Base-by-base conservation (phyloP, 2,888 invertebrate species). In the Trachelus tabidus region DNA sequence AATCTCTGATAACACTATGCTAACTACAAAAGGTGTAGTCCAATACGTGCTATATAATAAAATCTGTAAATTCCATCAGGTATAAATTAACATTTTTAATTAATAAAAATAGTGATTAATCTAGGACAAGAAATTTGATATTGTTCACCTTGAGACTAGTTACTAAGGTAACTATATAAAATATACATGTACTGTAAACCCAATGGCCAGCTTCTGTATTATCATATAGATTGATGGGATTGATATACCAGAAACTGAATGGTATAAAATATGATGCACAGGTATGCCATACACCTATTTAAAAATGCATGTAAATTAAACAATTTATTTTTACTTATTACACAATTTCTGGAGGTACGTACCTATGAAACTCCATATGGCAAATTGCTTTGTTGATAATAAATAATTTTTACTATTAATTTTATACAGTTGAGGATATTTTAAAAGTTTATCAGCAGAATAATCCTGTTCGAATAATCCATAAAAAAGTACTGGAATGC, bases 401-500 rank as follows among this genome's bases (percentile, higher is more conserved):
- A 94, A 92, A 77, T 93, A 92, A 92, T 97, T 96, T 79, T 92
- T 92, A 3, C 89, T 92, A 79, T 95, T 94, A 76, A 93, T 93
- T 86, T 93, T 93, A 89, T 97, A 97, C 1, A 96, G 90, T 15
- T 93, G 92, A 0, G 97, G 97, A 81, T 94, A 93, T n/a, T 94
- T 93, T 85, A 92, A 88, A 76, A 94, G 92, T 1, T 92, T 89
- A 0, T 92, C 89, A 3, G 94, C 93, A 0, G 93, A 91, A 89
- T 94, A 94, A 80, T 95, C 93, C 87, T 97, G 96, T 87, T 97
- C 97, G 30, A 96, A 94, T 76, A 97, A 92, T 0, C 96, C 95
- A 81, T 95, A 95, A 12, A 95, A 86, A 23, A 97, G 91, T 77
- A 97, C 94, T 0, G 97, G 97, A 76, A 95, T 88, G 0, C 96